phyloP scores from a whole-genome alignment of 1,140 invertebrate genomes.

The Trichogramma pretiosum region DNA sequence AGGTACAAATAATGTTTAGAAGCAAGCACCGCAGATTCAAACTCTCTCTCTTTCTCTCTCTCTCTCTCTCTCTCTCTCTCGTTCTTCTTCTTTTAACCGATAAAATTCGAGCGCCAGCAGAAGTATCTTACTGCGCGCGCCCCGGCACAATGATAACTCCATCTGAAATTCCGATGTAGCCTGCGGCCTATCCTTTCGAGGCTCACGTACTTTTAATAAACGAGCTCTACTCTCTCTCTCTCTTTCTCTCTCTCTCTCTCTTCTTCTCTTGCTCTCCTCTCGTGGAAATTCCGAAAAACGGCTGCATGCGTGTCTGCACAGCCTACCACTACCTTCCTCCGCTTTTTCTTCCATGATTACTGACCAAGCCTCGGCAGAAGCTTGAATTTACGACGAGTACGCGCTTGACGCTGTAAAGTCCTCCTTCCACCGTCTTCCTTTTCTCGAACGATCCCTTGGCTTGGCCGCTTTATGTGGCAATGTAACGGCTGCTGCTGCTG shows the following conservation, averaged over 20 bases:
- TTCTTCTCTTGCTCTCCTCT: not conserved
- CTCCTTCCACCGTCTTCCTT: not conserved
- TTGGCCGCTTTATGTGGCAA: not conserved
- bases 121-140: too few species aligned
- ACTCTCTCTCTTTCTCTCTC: not conserved
- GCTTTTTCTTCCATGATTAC: not conserved
- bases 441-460: not conserved
- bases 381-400: conserved; percentile 13
- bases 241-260: not conserved
- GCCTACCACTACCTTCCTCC: not conserved
- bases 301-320: not conserved
- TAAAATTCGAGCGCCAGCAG: not conserved
- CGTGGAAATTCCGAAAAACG: not conserved
- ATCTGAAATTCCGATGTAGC: not conserved
- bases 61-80: not conserved
- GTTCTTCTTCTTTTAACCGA: too few species aligned
- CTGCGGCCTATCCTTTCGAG: not conserved
- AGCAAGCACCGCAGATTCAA: not conserved
- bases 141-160: not conserved
- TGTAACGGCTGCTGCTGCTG: not conserved
- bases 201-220: conserved; percentile 9
- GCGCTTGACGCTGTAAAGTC: conserved; percentile 1
- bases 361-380: too few species aligned
- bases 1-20: too few species aligned
- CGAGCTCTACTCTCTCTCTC: not conserved